phyloP scores from a whole-genome alignment of 2,113 vertebrate species.

The Benitochromis conjunctus region DNA sequence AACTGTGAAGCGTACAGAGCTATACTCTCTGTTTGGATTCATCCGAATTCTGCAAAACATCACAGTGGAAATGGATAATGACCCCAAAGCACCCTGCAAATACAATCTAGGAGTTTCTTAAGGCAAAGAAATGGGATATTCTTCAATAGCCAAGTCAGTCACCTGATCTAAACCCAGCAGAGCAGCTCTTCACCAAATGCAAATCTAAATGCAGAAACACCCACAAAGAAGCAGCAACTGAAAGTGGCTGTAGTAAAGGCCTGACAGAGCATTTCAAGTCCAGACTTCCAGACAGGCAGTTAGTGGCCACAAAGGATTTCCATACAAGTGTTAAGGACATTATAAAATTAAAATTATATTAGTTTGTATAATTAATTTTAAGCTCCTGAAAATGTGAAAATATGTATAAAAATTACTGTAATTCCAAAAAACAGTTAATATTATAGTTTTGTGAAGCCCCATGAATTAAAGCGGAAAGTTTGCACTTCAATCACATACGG shows the following conservation, averaged over 20 bases:
- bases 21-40: not conserved
- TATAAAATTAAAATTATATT: not conserved
- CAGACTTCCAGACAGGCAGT: not conserved
- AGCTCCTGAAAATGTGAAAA: not conserved
- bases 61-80: not conserved
- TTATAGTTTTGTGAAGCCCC: not conserved
- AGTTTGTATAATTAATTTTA: not conserved
- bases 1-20: not conserved
- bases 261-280: not conserved
- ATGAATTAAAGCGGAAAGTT: not conserved
- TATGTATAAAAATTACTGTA: not conserved
- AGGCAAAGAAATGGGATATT: not conserved
- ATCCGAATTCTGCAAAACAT: not conserved
- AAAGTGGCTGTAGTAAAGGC: not conserved
- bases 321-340: not conserved
- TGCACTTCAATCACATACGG: not conserved
- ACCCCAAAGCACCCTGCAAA: not conserved
- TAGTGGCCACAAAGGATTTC: accelerated
- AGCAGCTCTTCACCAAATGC: not conserved
- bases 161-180: not conserved
- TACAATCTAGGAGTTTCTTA: not conserved
- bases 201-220: not conserved
- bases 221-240: not conserved
- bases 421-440: not conserved
- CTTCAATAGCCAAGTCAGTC: not conserved